phyloP scores from a whole-genome alignment of 2,113 vertebrate species.

The Ranitomeya variabilis region DNA sequence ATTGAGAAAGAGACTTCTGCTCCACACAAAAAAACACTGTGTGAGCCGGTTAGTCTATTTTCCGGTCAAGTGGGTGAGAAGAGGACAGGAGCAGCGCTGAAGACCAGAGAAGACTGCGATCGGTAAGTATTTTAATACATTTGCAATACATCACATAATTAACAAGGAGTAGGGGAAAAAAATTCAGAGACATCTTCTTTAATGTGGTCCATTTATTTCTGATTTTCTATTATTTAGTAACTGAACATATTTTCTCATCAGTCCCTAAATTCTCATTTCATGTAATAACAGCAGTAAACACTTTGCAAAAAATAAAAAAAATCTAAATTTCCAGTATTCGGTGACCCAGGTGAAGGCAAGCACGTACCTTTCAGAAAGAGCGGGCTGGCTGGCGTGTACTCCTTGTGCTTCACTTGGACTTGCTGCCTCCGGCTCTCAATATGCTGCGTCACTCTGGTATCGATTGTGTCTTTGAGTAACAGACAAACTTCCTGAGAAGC shows the following conservation, averaged over 20 bases:
- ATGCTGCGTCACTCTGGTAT: conserved; percentile 81
- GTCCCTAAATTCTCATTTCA: neutral
- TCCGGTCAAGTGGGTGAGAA: no score
- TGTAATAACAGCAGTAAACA: neutral
- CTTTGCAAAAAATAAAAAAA: neutral
- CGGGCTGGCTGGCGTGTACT: conserved; percentile 71
- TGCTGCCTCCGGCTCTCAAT: conserved; percentile 71
- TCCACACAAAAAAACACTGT: no score
- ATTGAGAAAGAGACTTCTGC: no score
- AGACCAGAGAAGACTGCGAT: no score
- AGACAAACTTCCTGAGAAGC: conserved; percentile 79
- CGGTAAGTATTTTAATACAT: no score
- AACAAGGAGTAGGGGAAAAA: no score
- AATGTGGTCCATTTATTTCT: neutral
- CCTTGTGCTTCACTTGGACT: conserved; percentile 70
- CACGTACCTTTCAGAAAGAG: conserved; percentile 83
- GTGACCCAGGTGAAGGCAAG: neutral
- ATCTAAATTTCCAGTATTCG: neutral
- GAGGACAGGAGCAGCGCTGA: no score
- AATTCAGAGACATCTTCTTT: no score
- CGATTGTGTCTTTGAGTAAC: conserved; percentile 81
- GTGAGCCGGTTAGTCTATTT: no score
- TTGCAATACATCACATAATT: no score
- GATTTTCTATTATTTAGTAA: neutral
- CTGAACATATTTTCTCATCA: neutral